phyloP scores from a whole-genome alignment of 2,797 vertebrate species.

The Sarcoramphus papa region DNA sequence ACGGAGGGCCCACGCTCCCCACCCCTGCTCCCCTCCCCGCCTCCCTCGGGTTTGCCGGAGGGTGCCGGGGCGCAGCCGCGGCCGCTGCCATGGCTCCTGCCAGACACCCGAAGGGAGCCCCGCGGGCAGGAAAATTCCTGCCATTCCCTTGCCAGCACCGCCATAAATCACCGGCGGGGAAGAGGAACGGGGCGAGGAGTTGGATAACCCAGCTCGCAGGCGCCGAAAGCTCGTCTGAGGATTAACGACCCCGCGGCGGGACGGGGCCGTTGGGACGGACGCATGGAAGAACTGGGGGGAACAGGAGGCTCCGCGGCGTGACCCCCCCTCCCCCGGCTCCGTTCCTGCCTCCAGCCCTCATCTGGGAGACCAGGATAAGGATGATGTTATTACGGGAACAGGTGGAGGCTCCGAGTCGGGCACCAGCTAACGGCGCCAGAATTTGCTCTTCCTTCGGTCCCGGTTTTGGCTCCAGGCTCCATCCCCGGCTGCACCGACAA shows the following conservation, averaged over 20 bases:
- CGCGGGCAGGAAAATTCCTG: no score
- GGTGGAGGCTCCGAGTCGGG: background rate
- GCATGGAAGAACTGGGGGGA: background rate
- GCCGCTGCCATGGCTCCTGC: background rate
- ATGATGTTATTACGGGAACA: background rate
- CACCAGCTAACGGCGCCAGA: background rate
- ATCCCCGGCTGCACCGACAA: background rate
- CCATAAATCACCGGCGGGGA: background rate
- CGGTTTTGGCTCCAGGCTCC: background rate
- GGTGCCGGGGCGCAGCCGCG: background rate
- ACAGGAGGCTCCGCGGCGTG: accelerated
- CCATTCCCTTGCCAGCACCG: background rate
- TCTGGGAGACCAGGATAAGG: background rate
- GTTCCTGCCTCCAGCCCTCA: background rate
- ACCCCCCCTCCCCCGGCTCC: background rate
- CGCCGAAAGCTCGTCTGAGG: background rate
- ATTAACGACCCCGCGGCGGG: background rate
- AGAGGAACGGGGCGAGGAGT: background rate
- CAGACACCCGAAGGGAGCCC: background rate
- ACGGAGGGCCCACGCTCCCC: no score
- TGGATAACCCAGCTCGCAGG: background rate
- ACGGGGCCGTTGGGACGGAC: background rate
- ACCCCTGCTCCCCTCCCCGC: no score
- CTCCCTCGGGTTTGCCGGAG: background rate
- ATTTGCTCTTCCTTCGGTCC: background rate